Percentiles rank a stretch among this genome's conserved stretches.
Evolutionary conservation across 2,797 vertebrate genomes (phyloP).

Genomic region (Hyperoplus immaculatus): DNA sequence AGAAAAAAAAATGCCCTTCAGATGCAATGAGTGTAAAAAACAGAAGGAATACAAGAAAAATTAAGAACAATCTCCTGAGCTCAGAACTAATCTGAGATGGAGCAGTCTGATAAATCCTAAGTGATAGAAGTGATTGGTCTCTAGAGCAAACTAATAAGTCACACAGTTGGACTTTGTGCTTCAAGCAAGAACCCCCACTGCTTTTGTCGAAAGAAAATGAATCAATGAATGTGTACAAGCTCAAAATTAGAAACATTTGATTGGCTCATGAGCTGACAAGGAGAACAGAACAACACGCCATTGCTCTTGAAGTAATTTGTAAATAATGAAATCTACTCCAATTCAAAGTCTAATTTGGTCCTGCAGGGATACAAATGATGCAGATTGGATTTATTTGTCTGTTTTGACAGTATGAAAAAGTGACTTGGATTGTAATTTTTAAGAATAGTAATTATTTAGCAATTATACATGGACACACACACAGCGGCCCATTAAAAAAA

Average conservation of each 20-base stretch:
- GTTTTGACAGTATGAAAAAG: neutral
- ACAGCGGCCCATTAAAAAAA: slow-evolving; percentile 25
- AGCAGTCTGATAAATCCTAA: slow-evolving; percentile 27
- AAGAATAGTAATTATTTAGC: slow-evolving; percentile 26
- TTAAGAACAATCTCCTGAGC: slow-evolving; percentile 7
- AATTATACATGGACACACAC: slow-evolving; percentile 5
- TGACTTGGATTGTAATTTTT: slow-evolving; percentile 1
- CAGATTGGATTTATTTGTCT: neutral
- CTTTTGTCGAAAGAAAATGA: slow-evolving; percentile 31
- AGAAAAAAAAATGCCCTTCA: slow-evolving; percentile 30
- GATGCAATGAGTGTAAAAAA: slow-evolving; percentile 37
- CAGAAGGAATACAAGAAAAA: slow-evolving; percentile 29
- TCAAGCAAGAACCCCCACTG: slow-evolving; percentile 33
- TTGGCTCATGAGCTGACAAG: slow-evolving; percentile 19
- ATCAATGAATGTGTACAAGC: slow-evolving; percentile 45
- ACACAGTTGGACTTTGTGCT: slow-evolving; percentile 56
- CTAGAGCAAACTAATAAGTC: slow-evolving; percentile 61
- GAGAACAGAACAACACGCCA: slow-evolving; percentile 8
- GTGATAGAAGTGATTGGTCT: slow-evolving; percentile 43
- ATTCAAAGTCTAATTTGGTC: slow-evolving; percentile 32
- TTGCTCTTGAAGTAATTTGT: slow-evolving; percentile 22
- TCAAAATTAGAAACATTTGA: slow-evolving; percentile 46
- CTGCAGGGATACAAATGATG: neutral
- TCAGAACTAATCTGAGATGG: slow-evolving; percentile 14
- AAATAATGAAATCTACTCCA: slow-evolving; percentile 46